Percentiles rank a stretch among this genome's conserved stretches.
Evolutionary conservation across 2,113 vertebrate genomes (phyloP).

Genomic region (Lethenteron camtschaticum): DNA sequence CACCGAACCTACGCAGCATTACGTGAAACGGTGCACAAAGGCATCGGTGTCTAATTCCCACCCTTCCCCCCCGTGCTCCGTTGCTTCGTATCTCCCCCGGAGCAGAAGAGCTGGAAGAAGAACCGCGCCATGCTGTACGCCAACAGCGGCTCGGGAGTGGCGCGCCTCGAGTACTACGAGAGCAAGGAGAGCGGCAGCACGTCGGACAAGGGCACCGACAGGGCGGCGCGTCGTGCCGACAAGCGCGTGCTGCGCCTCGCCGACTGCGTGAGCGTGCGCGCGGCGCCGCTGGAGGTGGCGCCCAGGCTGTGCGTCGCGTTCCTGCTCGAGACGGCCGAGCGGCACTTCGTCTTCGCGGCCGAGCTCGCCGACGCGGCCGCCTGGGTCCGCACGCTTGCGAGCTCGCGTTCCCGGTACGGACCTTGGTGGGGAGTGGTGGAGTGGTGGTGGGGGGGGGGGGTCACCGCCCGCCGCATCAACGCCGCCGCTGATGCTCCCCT

Average conservation of each 20-base stretch:
- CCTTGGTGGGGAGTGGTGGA: no score
- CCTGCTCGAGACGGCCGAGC: conserved; percentile 68
- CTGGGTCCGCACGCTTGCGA: conserved; percentile 75
- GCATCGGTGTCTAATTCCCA: no score
- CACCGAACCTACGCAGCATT: no score
- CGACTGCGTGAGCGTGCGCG: conserved; percentile 64
- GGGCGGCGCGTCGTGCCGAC: conserved; percentile 39
- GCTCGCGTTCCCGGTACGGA: conserved; percentile 66
- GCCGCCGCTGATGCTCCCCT: no score
- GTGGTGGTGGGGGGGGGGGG: no score
- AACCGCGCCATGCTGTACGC: conserved; percentile 73
- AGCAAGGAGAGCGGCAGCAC: conserved; percentile 25
- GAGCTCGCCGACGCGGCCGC: conserved; percentile 32
- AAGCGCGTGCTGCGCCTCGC: conserved; percentile 73
- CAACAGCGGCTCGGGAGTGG: conserved; percentile 66
- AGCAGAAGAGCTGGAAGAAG: conserved; percentile 66
- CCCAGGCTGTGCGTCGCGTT: conserved; percentile 59
- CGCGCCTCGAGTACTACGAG: conserved; percentile 75
- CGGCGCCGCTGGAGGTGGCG: conserved; percentile 33
- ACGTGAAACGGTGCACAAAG: no score
- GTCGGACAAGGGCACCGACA: conserved; percentile 27
- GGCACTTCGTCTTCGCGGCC: conserved; percentile 49
- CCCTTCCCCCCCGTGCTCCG: no score
- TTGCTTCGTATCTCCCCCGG: no score
- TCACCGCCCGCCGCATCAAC: no score